Evolutionary conservation across 1,140 invertebrate genomes (phyloP), one percentile per base, ranked within the genome.

Genomic region (Pissodes strobi): DNA sequence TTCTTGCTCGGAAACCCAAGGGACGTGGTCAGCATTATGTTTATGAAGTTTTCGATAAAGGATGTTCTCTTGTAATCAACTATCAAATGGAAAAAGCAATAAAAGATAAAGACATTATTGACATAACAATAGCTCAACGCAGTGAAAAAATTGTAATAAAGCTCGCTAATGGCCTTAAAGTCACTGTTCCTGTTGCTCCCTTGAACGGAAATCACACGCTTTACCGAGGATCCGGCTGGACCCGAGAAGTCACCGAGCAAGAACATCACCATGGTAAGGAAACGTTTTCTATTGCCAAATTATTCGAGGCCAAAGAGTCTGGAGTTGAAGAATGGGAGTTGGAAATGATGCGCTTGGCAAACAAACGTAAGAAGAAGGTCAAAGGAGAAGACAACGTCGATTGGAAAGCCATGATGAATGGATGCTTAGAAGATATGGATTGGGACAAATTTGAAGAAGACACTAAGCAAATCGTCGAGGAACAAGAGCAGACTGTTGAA

Each of bases 291-390:
- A 83, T 85, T 49, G 89, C 87, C 64, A 88, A 87, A 77, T 85
- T 90, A 64, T 91, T 91, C 74, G 88, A 91, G 79, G 87, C 87
- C 27, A 90, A 90, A 74, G 88, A 90, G 72, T 84, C 78, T 46
- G 82, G 85, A 8, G 82, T 78, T 0, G 83, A 84, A 23, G 85
- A 87, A 65, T 87, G 88, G 68, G 74, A 80, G 72, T 58, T 77
- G 41, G 70, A 81, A 72, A 73, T 74, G 69, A 69, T 75, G 68
- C 55, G 73, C 58, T 63, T 78, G 64, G 72, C 76, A 1, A 72
- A 71, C 39, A 74, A 76, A 66, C 67, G 75, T 57, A 76, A 73
- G 68, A 75, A 71, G 73, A 76, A 73, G 77, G 38, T 79, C 67
- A 78, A 78, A 79, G 75, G 79, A 76, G 74, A 76, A 60, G 73